A percentile compares a stretch with the other conserved stretches of the same genome.
These are phyloP conservation scores for Pygoscelis adeliae DNA, from an alignment of 2,113 vertebrate genomes.

Conservation along the genomic window DNA sequence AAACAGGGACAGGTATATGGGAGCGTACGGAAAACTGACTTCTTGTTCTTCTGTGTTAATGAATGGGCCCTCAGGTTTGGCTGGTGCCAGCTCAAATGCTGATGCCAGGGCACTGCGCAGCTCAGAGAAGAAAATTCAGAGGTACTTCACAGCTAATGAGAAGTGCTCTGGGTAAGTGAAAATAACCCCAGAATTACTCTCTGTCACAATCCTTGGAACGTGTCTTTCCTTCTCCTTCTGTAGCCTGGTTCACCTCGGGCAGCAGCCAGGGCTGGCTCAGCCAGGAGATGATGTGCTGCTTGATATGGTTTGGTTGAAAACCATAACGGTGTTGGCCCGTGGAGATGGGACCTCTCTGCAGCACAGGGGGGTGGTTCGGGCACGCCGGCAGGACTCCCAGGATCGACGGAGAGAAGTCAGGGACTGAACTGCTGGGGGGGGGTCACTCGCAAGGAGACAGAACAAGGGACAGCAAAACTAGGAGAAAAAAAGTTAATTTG, in stretches of 20 bases:
- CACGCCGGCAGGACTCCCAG: not conserved
- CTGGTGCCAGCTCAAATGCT: not conserved
- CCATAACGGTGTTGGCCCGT: fast-evolving
- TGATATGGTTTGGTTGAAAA: not conserved
- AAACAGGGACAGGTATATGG: not conserved
- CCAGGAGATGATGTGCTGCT: not conserved
- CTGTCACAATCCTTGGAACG: not conserved
- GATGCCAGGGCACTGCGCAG: not conserved
- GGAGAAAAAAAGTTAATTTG: not conserved
- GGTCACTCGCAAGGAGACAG: not conserved
- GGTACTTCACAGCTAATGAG: not conserved
- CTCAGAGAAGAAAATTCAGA: not conserved
- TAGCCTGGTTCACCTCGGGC: not conserved
- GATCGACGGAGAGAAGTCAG: too few relatives aligned
- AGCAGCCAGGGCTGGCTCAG: not conserved
- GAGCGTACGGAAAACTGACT: fast-evolving
- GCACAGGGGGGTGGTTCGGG: not conserved
- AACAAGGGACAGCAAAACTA: not conserved
- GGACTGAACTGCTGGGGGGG: not conserved
- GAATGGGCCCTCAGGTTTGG: not conserved
- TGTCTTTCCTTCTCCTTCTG: not conserved
- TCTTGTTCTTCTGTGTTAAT: not conserved
- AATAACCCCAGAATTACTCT: not conserved
- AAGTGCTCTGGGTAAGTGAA: not conserved
- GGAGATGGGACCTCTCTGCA: not conserved